A percentile compares a stretch with the other conserved stretches of the same genome.
Evolutionary conservation across 2,888 invertebrate species (phyloP).

Genomic region (Uloborus plumipes): DNA sequence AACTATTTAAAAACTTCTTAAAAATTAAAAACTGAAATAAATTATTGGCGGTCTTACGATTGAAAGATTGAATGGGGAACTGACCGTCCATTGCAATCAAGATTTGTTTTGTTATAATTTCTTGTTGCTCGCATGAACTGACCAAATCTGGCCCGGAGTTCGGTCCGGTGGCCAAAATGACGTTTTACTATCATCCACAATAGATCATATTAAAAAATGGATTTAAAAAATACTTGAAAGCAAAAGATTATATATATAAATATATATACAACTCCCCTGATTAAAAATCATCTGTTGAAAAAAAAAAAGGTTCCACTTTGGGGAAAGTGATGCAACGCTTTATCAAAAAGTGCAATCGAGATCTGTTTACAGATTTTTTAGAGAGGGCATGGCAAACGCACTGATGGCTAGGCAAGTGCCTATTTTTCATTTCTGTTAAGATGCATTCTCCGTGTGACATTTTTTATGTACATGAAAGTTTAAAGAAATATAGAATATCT

Average conservation of each 20-base stretch:
- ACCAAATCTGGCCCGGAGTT: conserved; percentile 28
- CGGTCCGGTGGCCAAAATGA: background rate
- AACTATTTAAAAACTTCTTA: conserved; percentile 35
- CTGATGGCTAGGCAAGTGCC: conserved; percentile 61
- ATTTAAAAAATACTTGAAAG: background rate
- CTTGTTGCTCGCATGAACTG: conserved; percentile 50
- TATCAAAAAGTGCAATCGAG: conserved; percentile 52
- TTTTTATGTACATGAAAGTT: conserved; percentile 12
- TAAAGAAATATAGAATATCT: conserved; percentile 39
- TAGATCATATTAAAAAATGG: conserved; percentile 2
- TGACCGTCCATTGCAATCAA: conserved; percentile 58
- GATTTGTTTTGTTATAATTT: conserved; percentile 61
- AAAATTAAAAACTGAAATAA: conserved; percentile 39
- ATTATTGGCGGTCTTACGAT: conserved; percentile 46
- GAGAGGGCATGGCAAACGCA: conserved; percentile 62
- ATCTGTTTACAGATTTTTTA: conserved; percentile 29
- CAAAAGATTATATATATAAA: conserved; percentile 29
- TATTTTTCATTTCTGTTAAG: conserved; percentile 38
- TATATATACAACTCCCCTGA: conserved; percentile 15
- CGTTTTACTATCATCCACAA: conserved; percentile 17
- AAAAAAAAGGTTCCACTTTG: conserved; percentile 23
- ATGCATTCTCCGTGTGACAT: conserved; percentile 28
- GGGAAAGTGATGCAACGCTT: conserved; percentile 33
- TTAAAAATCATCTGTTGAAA: conserved; percentile 30
- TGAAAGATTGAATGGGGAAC: conserved; percentile 42